phyloP scores from a whole-genome alignment of 2,888 invertebrate species.

The Theretra japonica region DNA sequence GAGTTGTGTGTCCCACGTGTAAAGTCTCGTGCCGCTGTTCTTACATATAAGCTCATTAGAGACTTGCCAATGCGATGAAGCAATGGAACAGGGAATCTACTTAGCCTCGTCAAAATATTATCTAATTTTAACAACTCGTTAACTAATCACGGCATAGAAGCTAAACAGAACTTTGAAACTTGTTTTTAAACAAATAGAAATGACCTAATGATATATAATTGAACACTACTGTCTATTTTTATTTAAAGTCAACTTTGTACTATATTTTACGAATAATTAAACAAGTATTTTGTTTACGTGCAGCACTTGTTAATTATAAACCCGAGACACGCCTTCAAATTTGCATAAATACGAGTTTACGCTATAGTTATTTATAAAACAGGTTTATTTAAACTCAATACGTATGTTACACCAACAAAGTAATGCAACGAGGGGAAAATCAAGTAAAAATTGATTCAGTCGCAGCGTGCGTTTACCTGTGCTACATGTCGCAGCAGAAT shows the following conservation, averaged over 20 bases:
- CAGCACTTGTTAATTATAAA: background rate
- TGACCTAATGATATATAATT: too few species aligned
- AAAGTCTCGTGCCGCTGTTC: background rate
- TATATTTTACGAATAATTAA: too few species aligned
- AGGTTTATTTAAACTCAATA: constrained; percentile 11
- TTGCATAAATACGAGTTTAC: constrained; percentile 7
- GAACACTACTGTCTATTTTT: too few species aligned
- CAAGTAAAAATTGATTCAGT: background rate
- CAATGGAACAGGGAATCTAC: background rate
- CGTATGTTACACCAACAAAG: constrained; percentile 7
- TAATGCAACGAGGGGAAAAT: constrained; percentile 4
- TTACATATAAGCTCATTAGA: background rate
- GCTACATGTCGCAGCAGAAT: background rate
- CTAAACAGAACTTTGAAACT: too few species aligned
- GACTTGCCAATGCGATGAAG: background rate
- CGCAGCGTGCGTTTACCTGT: constrained; percentile 11
- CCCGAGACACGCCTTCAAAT: constrained; percentile 15
- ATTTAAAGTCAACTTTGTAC: too few species aligned
- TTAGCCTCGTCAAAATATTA: background rate
- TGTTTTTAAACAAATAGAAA: too few species aligned
- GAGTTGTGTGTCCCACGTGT: background rate
- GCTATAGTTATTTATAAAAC: constrained; percentile 12
- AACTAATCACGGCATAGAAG: background rate
- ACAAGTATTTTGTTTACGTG: background rate
- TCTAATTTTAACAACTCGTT: background rate